Conservation (phyloP, 2,888 invertebrate genomes). For the Cerceris ruficornis region DNA sequence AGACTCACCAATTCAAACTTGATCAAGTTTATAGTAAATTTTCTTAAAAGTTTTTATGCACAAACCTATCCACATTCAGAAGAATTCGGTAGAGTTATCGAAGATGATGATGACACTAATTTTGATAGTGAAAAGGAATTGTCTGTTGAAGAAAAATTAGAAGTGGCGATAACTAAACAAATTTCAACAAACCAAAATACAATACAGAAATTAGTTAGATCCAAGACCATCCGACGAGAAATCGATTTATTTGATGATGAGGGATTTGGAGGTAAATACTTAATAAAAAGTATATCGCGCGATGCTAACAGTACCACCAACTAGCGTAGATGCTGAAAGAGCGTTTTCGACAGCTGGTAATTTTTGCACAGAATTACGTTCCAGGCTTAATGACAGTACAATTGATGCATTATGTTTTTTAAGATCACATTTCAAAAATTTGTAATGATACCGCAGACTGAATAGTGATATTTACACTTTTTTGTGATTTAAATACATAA, state of each 20-base stretch:
- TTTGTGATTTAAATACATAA: too few relatives aligned
- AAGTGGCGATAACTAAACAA: slow-evolving; percentile 10
- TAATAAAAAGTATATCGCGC: slow-evolving; percentile 22
- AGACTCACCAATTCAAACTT: too few relatives aligned
- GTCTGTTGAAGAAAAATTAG: slow-evolving; percentile 7
- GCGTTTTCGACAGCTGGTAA: slow-evolving; percentile 27
- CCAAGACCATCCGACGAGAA: slow-evolving; percentile 19
- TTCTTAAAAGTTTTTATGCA: slow-evolving; percentile 23
- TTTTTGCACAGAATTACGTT: too few relatives aligned
- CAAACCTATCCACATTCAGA: slow-evolving; percentile 30
- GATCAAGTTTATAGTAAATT: too few relatives aligned
- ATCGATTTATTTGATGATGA: slow-evolving; percentile 27
- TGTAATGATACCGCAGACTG: too few relatives aligned
- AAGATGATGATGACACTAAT: slow-evolving; percentile 12
- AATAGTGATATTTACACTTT: too few relatives aligned
- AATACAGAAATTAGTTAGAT: slow-evolving; percentile 10
- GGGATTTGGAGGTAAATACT: slow-evolving; percentile 23
- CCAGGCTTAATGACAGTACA: too few relatives aligned
- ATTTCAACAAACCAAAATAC: slow-evolving; percentile 14
- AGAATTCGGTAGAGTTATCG: slow-evolving; percentile 27
- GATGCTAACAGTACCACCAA: slow-evolving; percentile 25
- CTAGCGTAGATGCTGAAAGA: slow-evolving; percentile 30
- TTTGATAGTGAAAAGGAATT: slow-evolving; percentile 10
- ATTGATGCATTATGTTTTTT: too few relatives aligned
- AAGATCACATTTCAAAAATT: too few relatives aligned